phyloP scores from a whole-genome alignment of 2,888 invertebrate genomes.

The Germaria angustata region DNA sequence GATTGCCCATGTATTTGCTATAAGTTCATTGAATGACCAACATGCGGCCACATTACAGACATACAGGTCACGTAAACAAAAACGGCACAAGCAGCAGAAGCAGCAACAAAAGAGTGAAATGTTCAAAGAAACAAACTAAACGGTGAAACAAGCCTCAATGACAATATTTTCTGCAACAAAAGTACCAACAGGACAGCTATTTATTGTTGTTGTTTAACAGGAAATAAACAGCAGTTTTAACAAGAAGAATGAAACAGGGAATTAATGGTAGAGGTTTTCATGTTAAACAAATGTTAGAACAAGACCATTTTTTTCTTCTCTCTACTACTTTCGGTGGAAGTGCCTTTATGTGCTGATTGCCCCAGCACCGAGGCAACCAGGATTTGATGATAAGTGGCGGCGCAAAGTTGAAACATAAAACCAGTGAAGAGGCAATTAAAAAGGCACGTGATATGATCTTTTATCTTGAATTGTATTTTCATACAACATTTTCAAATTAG shows the following conservation, averaged over 20 bases:
- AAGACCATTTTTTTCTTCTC: not conserved
- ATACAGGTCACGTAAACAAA: constrained; percentile 53
- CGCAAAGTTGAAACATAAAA: not conserved
- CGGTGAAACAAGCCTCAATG: constrained; percentile 23
- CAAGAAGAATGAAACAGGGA: not conserved
- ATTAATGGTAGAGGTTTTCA: constrained; percentile 8
- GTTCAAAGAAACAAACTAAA: not conserved
- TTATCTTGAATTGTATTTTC: not conserved
- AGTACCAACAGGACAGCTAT: constrained; percentile 19
- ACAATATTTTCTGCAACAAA: constrained; percentile 5
- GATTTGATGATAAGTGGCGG: not conserved
- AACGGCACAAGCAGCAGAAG: not conserved
- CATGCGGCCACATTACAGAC: constrained; percentile 19
- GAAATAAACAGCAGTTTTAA: constrained; percentile 29
- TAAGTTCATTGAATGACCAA: constrained; percentile 12
- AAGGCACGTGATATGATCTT: not conserved
- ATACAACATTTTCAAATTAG: not conserved
- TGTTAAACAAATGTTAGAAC: constrained; percentile 43
- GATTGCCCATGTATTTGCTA: constrained; percentile 1
- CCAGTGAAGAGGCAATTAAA: not conserved
- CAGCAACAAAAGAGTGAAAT: constrained; percentile 24
- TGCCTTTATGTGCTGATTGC: not conserved
- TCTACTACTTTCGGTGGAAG: not conserved
- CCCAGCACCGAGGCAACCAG: not conserved
- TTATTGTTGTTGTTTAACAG: constrained; percentile 28